phyloP scores from a whole-genome alignment of 2,888 invertebrate genomes.

The Aporophyla nigra region DNA sequence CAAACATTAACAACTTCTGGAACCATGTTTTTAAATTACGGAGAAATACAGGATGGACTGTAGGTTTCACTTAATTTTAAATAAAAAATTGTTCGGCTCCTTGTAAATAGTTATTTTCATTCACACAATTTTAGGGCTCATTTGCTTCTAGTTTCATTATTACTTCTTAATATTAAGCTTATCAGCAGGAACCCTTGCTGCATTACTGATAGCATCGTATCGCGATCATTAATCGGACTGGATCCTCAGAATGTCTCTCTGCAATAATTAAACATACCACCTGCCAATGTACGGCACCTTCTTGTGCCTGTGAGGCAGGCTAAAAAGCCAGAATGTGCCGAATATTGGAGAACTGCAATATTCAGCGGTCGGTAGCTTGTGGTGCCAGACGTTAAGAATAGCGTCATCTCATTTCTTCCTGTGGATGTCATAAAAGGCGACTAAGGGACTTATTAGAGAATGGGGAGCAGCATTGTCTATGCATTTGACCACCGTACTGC shows the following conservation, averaged over 20 bases:
- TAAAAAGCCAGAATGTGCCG: neutral
- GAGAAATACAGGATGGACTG: too few relatives aligned
- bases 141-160: conserved; percentile 28
- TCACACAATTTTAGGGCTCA: neutral
- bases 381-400: too few relatives aligned
- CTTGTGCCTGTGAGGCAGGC: neutral
- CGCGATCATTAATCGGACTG: conserved; percentile 48
- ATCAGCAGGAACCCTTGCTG: conserved; percentile 29
- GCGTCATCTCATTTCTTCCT: too few relatives aligned
- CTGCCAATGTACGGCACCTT: conserved; percentile 37
- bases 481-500: too few relatives aligned
- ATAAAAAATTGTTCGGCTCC: too few relatives aligned
- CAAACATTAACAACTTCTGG: too few relatives aligned
- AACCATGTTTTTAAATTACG: too few relatives aligned
- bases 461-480: too few relatives aligned
- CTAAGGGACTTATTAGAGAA: too few relatives aligned
- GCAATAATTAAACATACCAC: conserved; percentile 45
- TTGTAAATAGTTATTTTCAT: too few relatives aligned
- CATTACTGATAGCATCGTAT: conserved; percentile 36
- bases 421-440: too few relatives aligned
- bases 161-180: conserved; percentile 14
- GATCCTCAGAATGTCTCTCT: conserved; percentile 39
- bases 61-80: too few relatives aligned
- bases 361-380: neutral
- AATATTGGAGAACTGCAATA: neutral